Evolutionary conservation across 2,797 vertebrate species (phyloP), one percentile per base, ranked within the genome.

Genomic region (Semotilus atromaculatus): DNA sequence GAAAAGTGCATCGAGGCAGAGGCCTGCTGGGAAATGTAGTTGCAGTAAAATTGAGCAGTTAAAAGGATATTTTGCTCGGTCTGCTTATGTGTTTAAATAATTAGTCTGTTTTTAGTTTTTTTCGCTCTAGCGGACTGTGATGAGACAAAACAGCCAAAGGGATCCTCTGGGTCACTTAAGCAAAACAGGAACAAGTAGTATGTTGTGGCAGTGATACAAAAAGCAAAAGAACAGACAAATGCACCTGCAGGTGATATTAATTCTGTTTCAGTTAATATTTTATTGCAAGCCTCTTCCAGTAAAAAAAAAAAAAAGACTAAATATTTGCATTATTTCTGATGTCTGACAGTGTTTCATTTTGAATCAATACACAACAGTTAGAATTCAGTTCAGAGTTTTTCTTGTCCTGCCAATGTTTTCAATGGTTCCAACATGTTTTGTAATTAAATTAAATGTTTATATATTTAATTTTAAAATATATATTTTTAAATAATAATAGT

Each of bases 11-110:
- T 36, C 23, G 29, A 84, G 66, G 34, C 67, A 45, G 31, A 36
- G 75, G 53, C 29, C 38, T 79, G 53, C 53, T 80, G 83, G 75
- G 67, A 85, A 72, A 80, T 71, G 83, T 71, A 48, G 83, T 78
- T 31, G 43, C 14, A 43, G 74, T 60, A 68, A 60, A 21, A 60
- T 19, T 4, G 51, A 48, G 40, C 23, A 21, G 83, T 84, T 84
- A 67, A 48, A 72, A 62, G 29, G 19, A 71, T 78, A 60, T 55
- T 84, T 70, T 45, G 38, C 26, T 58, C 21, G 0, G 64, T 16
- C 18, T 45, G 67, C 70, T 38, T 60, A 4, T 51, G 43, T 83
- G 64, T 78, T 78, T 70, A 58, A 77, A 71, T 72, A 71, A 78
- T 71, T 79, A 19, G 75, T 64, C 70, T 64, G 38, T 85, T 80